Evolutionary conservation across 2,797 vertebrate species (phyloP), one percentile per base, ranked within the genome.

Genomic region (Pseudomugil gertrudae): DNA sequence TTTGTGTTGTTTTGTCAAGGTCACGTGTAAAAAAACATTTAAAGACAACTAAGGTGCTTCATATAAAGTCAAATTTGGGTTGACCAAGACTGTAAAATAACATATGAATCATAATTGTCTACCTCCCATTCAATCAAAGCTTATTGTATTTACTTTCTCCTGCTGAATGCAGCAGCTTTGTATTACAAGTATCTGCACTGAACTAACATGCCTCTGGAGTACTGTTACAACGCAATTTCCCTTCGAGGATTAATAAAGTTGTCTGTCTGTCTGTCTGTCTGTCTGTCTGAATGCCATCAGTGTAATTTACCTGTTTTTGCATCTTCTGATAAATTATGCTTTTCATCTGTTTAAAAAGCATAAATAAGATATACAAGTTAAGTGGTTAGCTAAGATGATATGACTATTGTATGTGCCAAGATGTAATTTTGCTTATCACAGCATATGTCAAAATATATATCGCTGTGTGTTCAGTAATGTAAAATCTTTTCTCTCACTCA

Each of bases 381-480:
- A 38, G 36, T 11, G 9, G 30, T 7, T 51, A 45, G 8, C 32
- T 69, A 57, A 54, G 57, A 63, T 7, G 40, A 21, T 11, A 40
- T 40, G 17, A 27, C 21, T 24, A 30, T 50, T 60, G 9, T 67
- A 6, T 69, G 21, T 57, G 29, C 26, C 30, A 33, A 55, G 1
- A 35, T 57, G 0, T 21, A 40, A 9, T 50, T 66, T 47, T 57
- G 30, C 35, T 51, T 21, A 17, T 64, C 62, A 35, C 47, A 23
- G 2, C n/a, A 15, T 40, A 9, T 56, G 35, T 67, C 50, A 62
- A 23, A 35, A 61, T 40, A 57, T 38, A 52, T 32, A 2, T 9
- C 63, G 19, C 8, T 54, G n/a, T 40, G 29, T 32, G 23, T 27
- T 51, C 58, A 64, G 55, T 30, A 26, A 82, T 65, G 19, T 47